Evolutionary conservation across 2,888 invertebrate species (phyloP).

Genomic region (Dione juno): DNA sequence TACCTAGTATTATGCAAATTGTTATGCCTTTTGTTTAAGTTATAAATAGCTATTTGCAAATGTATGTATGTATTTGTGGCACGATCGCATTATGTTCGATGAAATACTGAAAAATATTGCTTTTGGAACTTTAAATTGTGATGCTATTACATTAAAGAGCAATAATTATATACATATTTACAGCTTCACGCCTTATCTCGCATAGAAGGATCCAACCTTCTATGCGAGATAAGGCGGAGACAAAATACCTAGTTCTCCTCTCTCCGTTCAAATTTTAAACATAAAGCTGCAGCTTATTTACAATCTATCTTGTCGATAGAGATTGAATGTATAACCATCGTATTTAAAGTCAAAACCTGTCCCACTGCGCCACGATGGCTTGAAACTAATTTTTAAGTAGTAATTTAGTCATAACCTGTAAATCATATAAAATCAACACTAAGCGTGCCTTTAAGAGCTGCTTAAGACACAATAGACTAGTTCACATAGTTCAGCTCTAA

Average conservation of each 20-base stretch:
- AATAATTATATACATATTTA: not conserved
- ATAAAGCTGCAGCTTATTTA: too few species aligned
- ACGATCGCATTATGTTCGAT: slow-evolving; percentile 12
- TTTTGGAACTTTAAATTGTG: slow-evolving; percentile 1
- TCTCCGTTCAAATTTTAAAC: too few species aligned
- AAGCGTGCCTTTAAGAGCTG: slow-evolving; percentile 19
- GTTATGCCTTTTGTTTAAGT: slow-evolving; percentile 23
- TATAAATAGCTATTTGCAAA: slow-evolving; percentile 26
- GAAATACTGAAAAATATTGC: slow-evolving; percentile 13
- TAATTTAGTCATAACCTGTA: not conserved
- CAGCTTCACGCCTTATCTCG: too few species aligned
- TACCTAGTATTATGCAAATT: slow-evolving; percentile 11
- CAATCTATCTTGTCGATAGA: too few species aligned
- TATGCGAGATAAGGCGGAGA: too few species aligned
- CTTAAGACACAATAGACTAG: slow-evolving; percentile 29
- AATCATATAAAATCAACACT: slow-evolving; percentile 19
- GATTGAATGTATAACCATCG: too few species aligned
- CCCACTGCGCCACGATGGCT: too few species aligned
- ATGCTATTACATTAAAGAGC: not conserved
- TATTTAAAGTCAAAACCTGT: too few species aligned
- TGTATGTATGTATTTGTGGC: slow-evolving; percentile 4
- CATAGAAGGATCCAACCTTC: too few species aligned
- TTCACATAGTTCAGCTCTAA: slow-evolving; percentile 10
- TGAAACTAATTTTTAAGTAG: not conserved
- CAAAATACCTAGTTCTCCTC: too few species aligned